Conservation (phyloP, 2,888 invertebrate genomes). For the Oscheius onirici region DNA sequence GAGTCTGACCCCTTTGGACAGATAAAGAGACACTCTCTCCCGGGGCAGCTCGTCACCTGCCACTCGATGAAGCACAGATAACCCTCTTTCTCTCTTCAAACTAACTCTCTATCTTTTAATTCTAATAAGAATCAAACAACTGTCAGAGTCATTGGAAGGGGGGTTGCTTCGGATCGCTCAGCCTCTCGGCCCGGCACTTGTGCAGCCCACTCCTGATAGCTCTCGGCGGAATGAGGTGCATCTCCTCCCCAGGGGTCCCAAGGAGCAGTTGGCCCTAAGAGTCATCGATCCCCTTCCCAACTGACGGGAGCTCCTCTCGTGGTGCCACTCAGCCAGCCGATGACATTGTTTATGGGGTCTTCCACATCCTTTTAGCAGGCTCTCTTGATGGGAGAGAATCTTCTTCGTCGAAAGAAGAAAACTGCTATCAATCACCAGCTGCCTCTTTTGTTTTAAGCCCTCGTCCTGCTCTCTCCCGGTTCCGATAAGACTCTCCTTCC, state of each 20-base stretch:
- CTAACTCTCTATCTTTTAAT: too few relatives aligned
- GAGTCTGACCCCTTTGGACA: constrained; percentile 18
- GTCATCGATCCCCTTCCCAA: constrained; percentile 7
- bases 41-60: constrained; percentile 22
- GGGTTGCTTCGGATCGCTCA: not conserved
- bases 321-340: constrained; percentile 19
- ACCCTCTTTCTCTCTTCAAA: too few relatives aligned
- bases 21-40: constrained; percentile 20
- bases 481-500: too few relatives aligned
- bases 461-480: too few relatives aligned
- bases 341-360: constrained; percentile 22
- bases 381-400: not conserved
- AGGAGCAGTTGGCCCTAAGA: constrained; percentile 14
- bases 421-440: not conserved
- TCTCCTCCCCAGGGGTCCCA: constrained; percentile 14
- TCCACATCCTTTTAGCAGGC: not conserved
- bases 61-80: constrained; percentile 26
- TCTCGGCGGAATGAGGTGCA: constrained; percentile 18
- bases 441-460: not conserved
- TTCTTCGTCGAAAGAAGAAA: not conserved
- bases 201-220: constrained; percentile 15
- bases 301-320: not conserved
- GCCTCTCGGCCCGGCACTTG: constrained; percentile 4
- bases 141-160: too few relatives aligned
- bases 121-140: too few relatives aligned